Conservation (phyloP, 2,113 vertebrate species). For the Rhegmatorhina hoffmannsi region DNA sequence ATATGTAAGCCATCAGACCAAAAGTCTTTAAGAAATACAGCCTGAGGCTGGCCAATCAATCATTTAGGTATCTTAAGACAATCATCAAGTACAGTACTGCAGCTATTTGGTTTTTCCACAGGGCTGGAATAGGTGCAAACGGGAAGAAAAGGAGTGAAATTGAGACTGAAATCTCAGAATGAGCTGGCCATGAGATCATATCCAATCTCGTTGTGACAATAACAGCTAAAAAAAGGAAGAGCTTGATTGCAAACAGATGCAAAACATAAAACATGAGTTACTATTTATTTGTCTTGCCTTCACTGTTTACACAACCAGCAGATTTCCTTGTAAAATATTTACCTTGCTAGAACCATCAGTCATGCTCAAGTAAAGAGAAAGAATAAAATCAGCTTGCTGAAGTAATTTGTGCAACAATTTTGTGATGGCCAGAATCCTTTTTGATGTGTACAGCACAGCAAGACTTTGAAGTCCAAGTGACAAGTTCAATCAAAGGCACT, state of each 20-base stretch:
- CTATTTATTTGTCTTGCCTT: constrained; percentile 25
- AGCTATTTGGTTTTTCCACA: neutral
- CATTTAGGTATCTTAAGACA: neutral
- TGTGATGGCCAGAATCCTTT: neutral
- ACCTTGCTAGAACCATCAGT: constrained; percentile 44
- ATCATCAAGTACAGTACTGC: neutral
- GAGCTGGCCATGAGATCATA: neutral
- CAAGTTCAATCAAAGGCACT: constrained; percentile 17
- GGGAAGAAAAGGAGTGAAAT: neutral
- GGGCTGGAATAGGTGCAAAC: neutral
- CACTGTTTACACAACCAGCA: constrained; percentile 44
- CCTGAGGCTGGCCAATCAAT: neutral
- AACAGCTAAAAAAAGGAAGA: neutral
- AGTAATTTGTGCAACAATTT: constrained; percentile 1
- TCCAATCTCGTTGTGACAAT: neutral
- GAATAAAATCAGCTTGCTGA: neutral
- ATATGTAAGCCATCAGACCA: neutral
- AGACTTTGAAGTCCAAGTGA: constrained; percentile 31
- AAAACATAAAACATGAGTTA: constrained; percentile 16
- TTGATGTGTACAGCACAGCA: neutral
- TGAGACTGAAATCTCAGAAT: neutral
- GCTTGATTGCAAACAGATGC: constrained; percentile 53
- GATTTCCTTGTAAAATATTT: constrained; percentile 58
- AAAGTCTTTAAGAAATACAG: neutral
- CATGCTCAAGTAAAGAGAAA: neutral